These are phyloP conservation scores for Corythucha ciliata DNA, from an alignment of 2,888 invertebrate genomes.

Conservation along the genomic window DNA sequence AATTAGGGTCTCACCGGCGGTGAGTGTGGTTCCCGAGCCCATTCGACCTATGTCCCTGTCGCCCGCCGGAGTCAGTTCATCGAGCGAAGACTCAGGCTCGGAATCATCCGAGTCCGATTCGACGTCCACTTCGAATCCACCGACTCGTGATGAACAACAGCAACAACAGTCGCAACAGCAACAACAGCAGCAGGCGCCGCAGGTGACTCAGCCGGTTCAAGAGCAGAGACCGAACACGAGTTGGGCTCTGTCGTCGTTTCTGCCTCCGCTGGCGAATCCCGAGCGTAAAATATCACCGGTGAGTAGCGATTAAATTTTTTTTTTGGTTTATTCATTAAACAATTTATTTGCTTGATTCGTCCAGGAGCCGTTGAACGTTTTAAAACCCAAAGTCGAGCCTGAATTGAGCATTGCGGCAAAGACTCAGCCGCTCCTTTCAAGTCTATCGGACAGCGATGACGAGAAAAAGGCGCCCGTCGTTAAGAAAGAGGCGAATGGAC, in stretches of 20 bases:
- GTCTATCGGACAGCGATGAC: conserved; percentile 50
- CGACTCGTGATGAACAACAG: conserved; percentile 27
- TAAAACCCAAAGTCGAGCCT: conserved; percentile 42
- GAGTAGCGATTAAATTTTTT: conserved; percentile 2
- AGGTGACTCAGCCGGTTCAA: conserved; percentile 24
- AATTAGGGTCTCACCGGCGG: conserved; percentile 45
- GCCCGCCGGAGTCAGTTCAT: conserved; percentile 35
- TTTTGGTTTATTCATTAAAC: conserved; percentile 10
- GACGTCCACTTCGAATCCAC: conserved; percentile 46
- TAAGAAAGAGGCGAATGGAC: conserved; percentile 26
- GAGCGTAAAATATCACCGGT: conserved; percentile 25
- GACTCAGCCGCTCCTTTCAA: conserved; percentile 47
- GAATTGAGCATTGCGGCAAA: conserved; percentile 48
- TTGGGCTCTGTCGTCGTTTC: conserved; percentile 35
- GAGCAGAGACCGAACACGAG: conserved; percentile 40
- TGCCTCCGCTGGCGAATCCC: conserved; percentile 25
- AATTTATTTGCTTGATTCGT: conserved; percentile 1
- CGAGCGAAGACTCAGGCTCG: conserved; percentile 32
- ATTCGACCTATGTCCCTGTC: conserved; percentile 38
- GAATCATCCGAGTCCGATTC: conserved; percentile 50
- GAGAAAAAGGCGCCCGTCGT: conserved; percentile 34
- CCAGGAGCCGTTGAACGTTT: neutral
- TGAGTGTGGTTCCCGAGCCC: conserved; percentile 48
- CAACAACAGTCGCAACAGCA: conserved; percentile 42
- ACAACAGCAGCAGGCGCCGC: neutral